phyloP scores from a whole-genome alignment of 2,888 invertebrate genomes.

The Timema cristinae region DNA sequence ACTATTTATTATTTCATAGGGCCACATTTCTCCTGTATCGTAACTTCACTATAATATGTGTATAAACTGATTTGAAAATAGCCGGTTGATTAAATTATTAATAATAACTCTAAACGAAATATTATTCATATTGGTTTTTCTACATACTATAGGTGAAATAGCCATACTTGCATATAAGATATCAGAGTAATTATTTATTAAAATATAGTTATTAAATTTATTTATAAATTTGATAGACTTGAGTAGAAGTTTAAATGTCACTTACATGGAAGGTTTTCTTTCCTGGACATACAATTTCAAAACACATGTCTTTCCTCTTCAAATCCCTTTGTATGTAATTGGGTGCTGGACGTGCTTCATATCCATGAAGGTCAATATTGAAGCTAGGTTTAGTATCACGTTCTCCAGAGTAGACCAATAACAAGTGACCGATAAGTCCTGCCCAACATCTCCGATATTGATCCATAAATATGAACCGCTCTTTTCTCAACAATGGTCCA shows the following conservation, averaged over 20 bases:
- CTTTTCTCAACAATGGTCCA: constrained; percentile 36
- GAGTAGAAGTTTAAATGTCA: background rate
- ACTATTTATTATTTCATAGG: too few relatives aligned
- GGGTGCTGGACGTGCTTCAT: constrained; percentile 35
- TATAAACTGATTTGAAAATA: too few relatives aligned
- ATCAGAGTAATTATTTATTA: too few relatives aligned
- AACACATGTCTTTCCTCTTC: constrained; percentile 36
- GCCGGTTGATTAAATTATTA: too few relatives aligned
- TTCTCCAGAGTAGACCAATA: constrained; percentile 37
- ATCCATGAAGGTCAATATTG: constrained; percentile 36
- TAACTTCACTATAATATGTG: too few relatives aligned
- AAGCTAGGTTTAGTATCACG: constrained; percentile 36
- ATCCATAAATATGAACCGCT: constrained; percentile 38
- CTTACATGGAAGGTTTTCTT: constrained; percentile 40
- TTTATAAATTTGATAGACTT: too few relatives aligned
- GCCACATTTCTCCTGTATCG: too few relatives aligned
- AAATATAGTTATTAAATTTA: too few relatives aligned
- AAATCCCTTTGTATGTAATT: constrained; percentile 23
- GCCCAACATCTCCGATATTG: constrained; percentile 38
- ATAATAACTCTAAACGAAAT: too few relatives aligned
- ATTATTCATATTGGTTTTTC: too few relatives aligned
- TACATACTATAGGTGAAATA: too few relatives aligned
- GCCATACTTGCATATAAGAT: too few relatives aligned
- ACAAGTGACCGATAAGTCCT: constrained; percentile 34
- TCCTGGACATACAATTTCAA: constrained; percentile 40